Evolutionary conservation across 2,797 vertebrate species (phyloP).

Genomic region (Neosilurus hyrtlii): DNA sequence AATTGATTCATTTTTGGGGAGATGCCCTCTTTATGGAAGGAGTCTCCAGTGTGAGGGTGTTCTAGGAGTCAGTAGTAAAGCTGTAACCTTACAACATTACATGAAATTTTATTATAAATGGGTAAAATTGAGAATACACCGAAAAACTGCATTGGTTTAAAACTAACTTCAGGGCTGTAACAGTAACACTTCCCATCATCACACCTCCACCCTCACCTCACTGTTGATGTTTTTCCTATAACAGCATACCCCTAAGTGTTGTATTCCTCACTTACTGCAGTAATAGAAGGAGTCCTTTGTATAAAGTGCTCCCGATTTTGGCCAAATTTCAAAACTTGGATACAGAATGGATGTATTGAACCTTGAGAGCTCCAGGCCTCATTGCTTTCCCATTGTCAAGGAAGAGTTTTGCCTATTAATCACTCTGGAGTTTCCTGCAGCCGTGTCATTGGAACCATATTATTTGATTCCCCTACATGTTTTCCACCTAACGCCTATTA

Average conservation of each 20-base stretch:
- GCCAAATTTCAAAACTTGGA: conserved; percentile 63
- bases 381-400: conserved; percentile 55
- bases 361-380: conserved; percentile 60
- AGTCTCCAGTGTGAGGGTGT: background rate
- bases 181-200: background rate
- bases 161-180: background rate
- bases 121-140: background rate
- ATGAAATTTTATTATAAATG: background rate
- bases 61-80: background rate
- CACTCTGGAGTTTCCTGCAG: conserved; percentile 6
- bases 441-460: background rate
- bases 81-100: background rate
- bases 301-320: too few species aligned
- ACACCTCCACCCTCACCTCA: too few species aligned
- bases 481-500: conserved; percentile 18
- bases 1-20: too few species aligned
- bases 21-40: background rate
- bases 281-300: background rate
- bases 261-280: background rate
- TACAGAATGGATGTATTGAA: conserved; percentile 62
- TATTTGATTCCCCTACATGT: background rate
- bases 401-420: conserved; percentile 57
- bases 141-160: background rate
- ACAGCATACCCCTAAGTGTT: background rate
- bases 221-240: background rate